A percentile compares a stretch with the other conserved stretches of the same genome.
Evolutionary conservation across 2,888 invertebrate genomes (phyloP).

Genomic region (Tiliacea citrago): DNA sequence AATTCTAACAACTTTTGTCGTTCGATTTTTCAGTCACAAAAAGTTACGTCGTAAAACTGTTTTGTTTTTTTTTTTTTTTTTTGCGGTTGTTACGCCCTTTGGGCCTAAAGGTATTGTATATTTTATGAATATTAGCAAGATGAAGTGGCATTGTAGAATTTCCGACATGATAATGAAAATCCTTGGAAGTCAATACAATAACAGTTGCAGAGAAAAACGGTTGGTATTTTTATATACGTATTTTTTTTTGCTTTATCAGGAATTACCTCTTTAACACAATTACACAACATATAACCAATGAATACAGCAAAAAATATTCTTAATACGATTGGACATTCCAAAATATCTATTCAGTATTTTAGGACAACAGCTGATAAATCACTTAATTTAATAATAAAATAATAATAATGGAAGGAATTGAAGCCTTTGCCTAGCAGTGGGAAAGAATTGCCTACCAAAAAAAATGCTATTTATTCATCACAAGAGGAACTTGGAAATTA

Average conservation of each 20-base stretch:
- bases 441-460: too few relatives aligned
- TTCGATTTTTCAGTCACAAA: too few relatives aligned
- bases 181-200: background rate
- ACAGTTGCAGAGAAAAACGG: background rate
- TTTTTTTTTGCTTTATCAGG: background rate
- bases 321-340: background rate
- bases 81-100: too few relatives aligned
- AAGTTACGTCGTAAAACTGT: too few relatives aligned
- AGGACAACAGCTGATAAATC: background rate
- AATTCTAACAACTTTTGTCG: too few relatives aligned
- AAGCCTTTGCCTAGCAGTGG: too few relatives aligned
- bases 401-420: too few relatives aligned
- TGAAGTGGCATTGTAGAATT: background rate
- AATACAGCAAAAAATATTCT: background rate
- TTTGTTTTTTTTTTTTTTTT: too few relatives aligned
- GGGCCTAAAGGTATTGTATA: too few relatives aligned
- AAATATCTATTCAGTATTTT: too few relatives aligned
- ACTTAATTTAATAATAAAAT: background rate
- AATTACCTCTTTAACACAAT: background rate
- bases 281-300: too few relatives aligned
- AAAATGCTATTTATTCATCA: background rate
- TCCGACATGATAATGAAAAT: background rate
- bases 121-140: background rate
- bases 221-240: background rate
- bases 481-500: constrained; percentile 34